Evolutionary conservation across 2,888 invertebrate species (phyloP).

Genomic region (Cancer borealis): DNA sequence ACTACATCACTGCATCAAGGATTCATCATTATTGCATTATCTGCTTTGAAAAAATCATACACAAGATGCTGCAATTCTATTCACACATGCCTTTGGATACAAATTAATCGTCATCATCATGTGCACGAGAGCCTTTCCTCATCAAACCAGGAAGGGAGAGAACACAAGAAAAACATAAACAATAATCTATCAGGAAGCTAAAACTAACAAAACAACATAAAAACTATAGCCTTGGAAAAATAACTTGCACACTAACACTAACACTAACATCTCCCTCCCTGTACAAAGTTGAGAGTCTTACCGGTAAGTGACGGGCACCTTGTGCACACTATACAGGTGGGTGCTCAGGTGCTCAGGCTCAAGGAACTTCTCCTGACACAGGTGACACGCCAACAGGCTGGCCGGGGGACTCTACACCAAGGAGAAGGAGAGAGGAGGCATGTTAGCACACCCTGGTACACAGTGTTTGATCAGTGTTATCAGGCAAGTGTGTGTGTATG

Average conservation of each 20-base stretch:
- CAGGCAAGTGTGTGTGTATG: neutral
- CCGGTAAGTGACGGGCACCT: slow-evolving; percentile 70
- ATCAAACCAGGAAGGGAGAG: too few species aligned
- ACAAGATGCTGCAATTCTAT: too few species aligned
- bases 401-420: slow-evolving; percentile 69
- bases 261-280: neutral
- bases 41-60: too few species aligned
- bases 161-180: neutral
- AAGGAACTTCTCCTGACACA: slow-evolving; percentile 75
- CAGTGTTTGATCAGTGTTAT: neutral
- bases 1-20: too few species aligned
- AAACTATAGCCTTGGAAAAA: neutral
- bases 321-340: slow-evolving; percentile 70
- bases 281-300: neutral
- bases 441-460: neutral
- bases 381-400: slow-evolving; percentile 72
- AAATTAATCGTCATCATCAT: too few species aligned
- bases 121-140: too few species aligned
- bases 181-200: neutral
- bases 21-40: too few species aligned
- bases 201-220: neutral
- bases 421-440: neutral
- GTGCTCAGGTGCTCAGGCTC: slow-evolving; percentile 72
- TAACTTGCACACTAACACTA: too few species aligned
- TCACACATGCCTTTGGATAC: too few species aligned